Base-by-base conservation (phyloP, 2,888 invertebrate genomes). In the Trachelus stipa region DNA sequence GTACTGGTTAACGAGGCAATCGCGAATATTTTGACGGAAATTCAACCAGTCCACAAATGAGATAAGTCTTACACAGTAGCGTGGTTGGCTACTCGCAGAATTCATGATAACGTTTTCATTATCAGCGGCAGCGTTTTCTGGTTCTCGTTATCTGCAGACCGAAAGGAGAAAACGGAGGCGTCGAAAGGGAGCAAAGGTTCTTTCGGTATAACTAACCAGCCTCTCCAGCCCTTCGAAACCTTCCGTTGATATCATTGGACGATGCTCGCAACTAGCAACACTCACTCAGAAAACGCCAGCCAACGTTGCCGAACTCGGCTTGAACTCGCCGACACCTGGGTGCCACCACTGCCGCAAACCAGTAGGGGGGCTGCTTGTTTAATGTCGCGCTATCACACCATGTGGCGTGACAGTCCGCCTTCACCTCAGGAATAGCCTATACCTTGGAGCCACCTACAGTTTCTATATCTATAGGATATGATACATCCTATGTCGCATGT, bases 381-480 rank as follows among this genome's bases (percentile, higher is more conserved):
- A 87, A 87, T 85, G 85, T 83, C 79, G 78, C 83, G 73, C 80
- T 87, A 86, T 85, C 87, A 87, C 87, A 87, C 87, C 77, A 87
- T 85, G 82, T 87, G 82, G 87, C 87, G 87, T 87, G 87, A 87
- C 87, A 80, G 81, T 81, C 79, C 82, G 34, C 69, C 76, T 71
- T 34, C 33, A 12, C 71, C 34, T 71, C 71, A 71, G 33, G 33
- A 31, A 33, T 12, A 33, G 34, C 31, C 31, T 71, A 71, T 71
- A 71, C 71, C 71, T 34, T 71, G 15, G 23, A 56, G 56, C 23
- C 23, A 56, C 23, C 56, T 40, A 40, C 23, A 12, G 40, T 40
- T 40, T 23, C 23, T 56, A 56, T 23, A 56, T 15, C 23, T 56
- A 56, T 56, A 56, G 23, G 56, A 56, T 56, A 56, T 23, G 23